These are phyloP conservation scores for Microcebus murinus DNA, from an alignment of 2,113 vertebrate genomes.

Conservation along the genomic window DNA sequence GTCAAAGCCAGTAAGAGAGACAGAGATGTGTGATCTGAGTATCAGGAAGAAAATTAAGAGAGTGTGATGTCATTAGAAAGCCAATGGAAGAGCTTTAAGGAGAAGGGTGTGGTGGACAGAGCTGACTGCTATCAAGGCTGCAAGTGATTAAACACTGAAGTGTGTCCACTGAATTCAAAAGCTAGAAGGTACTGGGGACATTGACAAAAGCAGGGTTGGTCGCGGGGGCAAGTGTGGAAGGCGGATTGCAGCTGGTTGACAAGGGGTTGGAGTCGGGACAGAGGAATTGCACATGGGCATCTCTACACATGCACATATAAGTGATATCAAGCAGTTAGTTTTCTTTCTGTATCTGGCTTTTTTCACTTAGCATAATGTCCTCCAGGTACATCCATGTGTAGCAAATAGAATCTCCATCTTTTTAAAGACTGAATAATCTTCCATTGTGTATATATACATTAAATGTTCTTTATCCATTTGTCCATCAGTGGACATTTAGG, in stretches of 20 bases:
- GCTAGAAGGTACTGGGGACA: no score
- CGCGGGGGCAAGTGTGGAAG: not conserved
- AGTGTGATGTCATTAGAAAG: not conserved
- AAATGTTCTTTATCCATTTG: not conserved
- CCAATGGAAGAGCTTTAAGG: not conserved
- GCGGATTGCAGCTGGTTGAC: not conserved
- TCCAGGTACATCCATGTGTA: not conserved
- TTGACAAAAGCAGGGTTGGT: not conserved
- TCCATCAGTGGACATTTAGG: not conserved
- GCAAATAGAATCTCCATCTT: not conserved
- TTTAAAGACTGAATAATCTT: not conserved
- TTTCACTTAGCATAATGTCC: not conserved
- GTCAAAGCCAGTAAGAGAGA: not conserved
- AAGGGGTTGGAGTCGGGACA: no score
- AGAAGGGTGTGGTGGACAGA: not conserved
- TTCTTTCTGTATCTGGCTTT: not conserved
- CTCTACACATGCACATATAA: not conserved
- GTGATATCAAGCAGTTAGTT: not conserved
- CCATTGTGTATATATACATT: not conserved
- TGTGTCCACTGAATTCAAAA: not conserved
- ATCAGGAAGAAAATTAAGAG: not conserved
- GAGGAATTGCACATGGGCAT: rapidly evolving
- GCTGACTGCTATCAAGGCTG: no score
- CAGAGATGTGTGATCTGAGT: not conserved
- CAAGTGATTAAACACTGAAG: not conserved